Evolutionary conservation across 2,797 vertebrate species (phyloP).

Genomic region (Chrysocyon brachyurus): DNA sequence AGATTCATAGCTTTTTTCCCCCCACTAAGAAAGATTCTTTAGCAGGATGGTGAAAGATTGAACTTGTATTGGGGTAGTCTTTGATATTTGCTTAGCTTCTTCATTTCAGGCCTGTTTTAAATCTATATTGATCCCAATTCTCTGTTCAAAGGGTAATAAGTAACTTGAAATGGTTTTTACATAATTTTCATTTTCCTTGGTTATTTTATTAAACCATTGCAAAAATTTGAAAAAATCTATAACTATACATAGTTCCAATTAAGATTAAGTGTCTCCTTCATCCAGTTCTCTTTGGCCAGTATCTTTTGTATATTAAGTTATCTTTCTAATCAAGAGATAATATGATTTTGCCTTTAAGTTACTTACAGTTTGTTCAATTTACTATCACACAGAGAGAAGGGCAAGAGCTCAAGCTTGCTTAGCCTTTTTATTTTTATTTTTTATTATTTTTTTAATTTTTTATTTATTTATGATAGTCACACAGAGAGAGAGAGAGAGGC

Average conservation of each 20-base stretch:
- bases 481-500: too few relatives aligned
- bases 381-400: background rate
- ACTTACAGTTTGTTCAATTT: background rate
- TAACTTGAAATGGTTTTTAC: background rate
- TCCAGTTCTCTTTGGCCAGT: background rate
- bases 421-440: background rate
- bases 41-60: background rate
- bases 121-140: conserved; percentile 31
- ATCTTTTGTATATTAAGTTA: background rate
- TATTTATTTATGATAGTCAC: too few relatives aligned
- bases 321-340: background rate
- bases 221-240: background rate
- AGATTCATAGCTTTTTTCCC: background rate
- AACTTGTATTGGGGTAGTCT: background rate
- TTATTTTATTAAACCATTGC: conserved; percentile 23
- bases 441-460: too few relatives aligned
- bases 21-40: background rate
- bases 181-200: conserved; percentile 57
- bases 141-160: conserved; percentile 4
- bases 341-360: background rate
- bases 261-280: background rate
- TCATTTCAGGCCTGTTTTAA: conserved; percentile 46
- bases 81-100: conserved; percentile 47
- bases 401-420: background rate
- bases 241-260: background rate